phyloP scores from a whole-genome alignment of 2,797 vertebrate genomes.

The Chiroxiphia lanceolata region DNA sequence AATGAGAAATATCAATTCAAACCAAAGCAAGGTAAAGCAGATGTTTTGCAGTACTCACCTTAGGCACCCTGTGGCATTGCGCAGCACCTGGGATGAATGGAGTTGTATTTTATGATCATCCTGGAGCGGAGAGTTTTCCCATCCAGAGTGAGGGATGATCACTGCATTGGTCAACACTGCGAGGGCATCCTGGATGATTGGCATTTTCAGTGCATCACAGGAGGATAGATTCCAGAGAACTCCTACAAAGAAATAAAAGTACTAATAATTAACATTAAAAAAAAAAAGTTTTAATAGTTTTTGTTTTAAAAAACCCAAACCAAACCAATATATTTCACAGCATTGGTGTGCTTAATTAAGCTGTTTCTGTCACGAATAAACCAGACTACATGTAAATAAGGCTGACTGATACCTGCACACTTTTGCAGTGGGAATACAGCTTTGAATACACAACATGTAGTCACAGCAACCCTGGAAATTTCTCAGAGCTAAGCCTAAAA shows the following conservation, averaged over 20 bases:
- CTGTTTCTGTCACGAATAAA: background rate
- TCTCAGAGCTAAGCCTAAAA: background rate
- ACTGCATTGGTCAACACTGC: constrained; percentile 96
- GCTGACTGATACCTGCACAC: background rate
- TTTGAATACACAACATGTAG: background rate
- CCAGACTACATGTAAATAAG: background rate
- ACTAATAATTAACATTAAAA: background rate
- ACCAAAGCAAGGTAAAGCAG: background rate
- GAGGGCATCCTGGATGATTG: constrained; percentile 98
- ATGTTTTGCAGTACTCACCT: constrained; percentile 77
- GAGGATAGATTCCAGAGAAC: constrained; percentile 98
- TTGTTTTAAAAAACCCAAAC: accelerated
- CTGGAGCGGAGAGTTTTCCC: constrained; percentile 94
- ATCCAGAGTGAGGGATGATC: constrained; percentile 96
- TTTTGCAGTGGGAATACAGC: background rate
- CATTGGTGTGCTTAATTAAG: background rate
- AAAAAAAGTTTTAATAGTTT: background rate
- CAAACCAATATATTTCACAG: background rate
- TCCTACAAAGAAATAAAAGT: constrained; percentile 75
- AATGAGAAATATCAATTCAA: background rate
- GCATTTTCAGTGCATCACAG: constrained; percentile 98
- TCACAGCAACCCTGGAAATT: background rate
- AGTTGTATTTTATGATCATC: constrained; percentile 96
- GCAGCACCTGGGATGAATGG: constrained; percentile 97
- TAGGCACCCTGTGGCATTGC: constrained; percentile 98